Evolutionary conservation across 2,888 invertebrate species (phyloP), one percentile per base, ranked within the genome.

Genomic region (Cataglyphis cursor): DNA sequence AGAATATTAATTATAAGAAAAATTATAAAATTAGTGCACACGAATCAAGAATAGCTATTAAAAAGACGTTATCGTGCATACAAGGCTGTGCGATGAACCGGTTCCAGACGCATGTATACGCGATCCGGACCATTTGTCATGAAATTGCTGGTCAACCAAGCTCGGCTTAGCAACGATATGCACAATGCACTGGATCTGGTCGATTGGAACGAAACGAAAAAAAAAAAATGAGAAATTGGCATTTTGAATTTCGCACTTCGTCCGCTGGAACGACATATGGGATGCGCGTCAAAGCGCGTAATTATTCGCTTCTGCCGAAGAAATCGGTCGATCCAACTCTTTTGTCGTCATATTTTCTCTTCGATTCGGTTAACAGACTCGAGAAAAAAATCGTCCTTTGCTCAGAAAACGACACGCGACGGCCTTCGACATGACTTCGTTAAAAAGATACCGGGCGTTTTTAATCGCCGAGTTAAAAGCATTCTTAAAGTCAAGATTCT

Each of bases 221-320:
- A 15, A 68, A 51, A 81, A 81, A 84, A 89, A 83, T 75, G 21
- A 73, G 15, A 76, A 62, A 66, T 44, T 41, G 59, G 12, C 35
- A 44, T 48, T 51, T 18, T 28, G 70, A 84, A 74, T 75, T 88
- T 81, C 31, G 82, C 21, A 48, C 66, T 24, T 31, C 41, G 44
- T 15, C 73, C 38, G 64, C 54, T 59, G 31, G 21, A 28, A 57
- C 64, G 85, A 72, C 89, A 89, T 87, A 89, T 87, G 89, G 87
- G 85, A 87, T 64, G 74, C 66, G 74, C 85, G 41, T 73, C 78
- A 65, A 82, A 54, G 80, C 73, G 74, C 76, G 62, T 38, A 65
- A 78, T 89, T 82, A 76, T 61, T 66, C 31, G 54, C 66, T 75
- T 68, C 82, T 81, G 75, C 51, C 57, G 51, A 62, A 54, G 65